Evolutionary conservation across 2,797 vertebrate species (phyloP), one percentile per base, ranked within the genome.

Genomic region (Apogon talboti): DNA sequence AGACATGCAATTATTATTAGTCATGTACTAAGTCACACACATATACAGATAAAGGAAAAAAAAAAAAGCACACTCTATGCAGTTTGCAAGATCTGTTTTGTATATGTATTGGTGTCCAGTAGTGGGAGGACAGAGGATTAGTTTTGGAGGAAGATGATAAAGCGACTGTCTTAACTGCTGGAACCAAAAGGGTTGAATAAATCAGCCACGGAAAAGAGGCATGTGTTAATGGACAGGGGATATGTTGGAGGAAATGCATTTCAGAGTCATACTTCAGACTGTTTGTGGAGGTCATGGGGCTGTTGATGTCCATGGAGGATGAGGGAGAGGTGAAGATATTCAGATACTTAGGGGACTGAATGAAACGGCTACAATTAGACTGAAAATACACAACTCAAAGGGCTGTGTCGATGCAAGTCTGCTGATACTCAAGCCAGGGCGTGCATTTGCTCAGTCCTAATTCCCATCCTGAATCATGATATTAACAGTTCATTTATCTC

Each of bases 161-260:
- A 82, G 72, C 4, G 65, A 59, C 72, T 76, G 70, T 90, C 86
- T 28, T 30, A 11, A 60, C 66, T 66, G 72, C 74, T 74, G 54
- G 75, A 90, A 67, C 66, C 64, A 77, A 87, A 91, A 90, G 77
- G 82, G 75, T 78, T 19, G 71, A 86, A 92, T 94, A 92, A 93
- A 93, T 93, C 92, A 90, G 63, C 37, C 37, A 37, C 28, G 66
- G 77, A 86, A 82, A 79, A 80, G 79, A 86, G 78, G 78, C 74
- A 66, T 82, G 69, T 67, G 70, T 76, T 92, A 92, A 92, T 92
- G 91, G 88, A 88, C 75, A 16, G 11, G 42, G 59, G 64, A 66
- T 76, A 60, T 6, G 11, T 38, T 43, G 54, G 57, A 76, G 69
- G 48, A 72, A 79, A 79, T 66, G 57, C 71, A 55, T 78, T 67